Conservation (phyloP, 1,140 invertebrate genomes). For the Zaprionus camerounensis region DNA sequence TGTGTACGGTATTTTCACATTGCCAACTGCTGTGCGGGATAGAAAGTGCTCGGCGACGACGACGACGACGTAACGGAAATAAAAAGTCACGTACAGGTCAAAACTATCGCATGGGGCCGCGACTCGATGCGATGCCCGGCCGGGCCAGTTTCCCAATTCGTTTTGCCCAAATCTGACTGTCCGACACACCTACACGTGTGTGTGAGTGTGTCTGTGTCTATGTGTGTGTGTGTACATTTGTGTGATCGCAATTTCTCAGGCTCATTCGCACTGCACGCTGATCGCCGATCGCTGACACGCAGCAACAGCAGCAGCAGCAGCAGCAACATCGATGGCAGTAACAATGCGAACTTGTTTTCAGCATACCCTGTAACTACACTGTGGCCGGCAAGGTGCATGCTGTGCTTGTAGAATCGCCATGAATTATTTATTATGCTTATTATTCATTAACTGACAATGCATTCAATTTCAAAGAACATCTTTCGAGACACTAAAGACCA, state of each 20-base stretch:
- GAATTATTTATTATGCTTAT: neutral
- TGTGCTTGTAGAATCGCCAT: neutral
- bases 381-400: neutral
- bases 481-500: too few species aligned
- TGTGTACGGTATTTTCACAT: constrained; percentile 3
- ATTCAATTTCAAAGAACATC: neutral
- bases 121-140: neutral
- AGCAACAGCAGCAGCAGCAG: constrained; percentile 17
- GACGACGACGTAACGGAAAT: constrained; percentile 59
- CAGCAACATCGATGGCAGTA: constrained; percentile 4
- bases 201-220: neutral
- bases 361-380: constrained; percentile 11
- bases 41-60: constrained; percentile 24
- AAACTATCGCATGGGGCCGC: constrained; percentile 1
- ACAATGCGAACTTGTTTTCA: constrained; percentile 37
- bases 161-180: constrained; percentile 22
- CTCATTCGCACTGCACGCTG: constrained; percentile 17
- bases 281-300: constrained; percentile 36
- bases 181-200: constrained; percentile 26
- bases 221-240: constrained; percentile 11
- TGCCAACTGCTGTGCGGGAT: neutral
- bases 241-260: constrained; percentile 37
- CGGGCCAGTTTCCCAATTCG: constrained; percentile 11
- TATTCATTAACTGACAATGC: neutral
- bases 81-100: constrained; percentile 61